phyloP scores from a whole-genome alignment of 92 coral and sea anemone species.

The Porites cylindrica region DNA sequence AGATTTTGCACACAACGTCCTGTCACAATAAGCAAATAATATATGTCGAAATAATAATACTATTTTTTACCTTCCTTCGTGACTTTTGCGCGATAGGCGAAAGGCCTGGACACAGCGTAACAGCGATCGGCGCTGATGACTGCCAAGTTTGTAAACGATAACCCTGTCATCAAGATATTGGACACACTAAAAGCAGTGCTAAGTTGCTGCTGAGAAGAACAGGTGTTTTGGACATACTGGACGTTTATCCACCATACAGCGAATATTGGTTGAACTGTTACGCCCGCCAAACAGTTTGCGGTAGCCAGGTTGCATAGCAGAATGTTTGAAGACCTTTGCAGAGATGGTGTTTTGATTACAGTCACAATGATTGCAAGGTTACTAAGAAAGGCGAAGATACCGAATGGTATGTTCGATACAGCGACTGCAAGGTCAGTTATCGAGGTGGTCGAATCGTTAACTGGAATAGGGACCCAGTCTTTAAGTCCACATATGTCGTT shows the following conservation, averaged over 20 bases:
- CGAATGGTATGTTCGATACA: background rate
- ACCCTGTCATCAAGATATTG: background rate
- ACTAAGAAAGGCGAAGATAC: slow-evolving; percentile 10
- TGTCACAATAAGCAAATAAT: background rate
- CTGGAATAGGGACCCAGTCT: background rate
- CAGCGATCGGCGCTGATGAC: slow-evolving; percentile 25
- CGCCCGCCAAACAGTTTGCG: slow-evolving; percentile 53
- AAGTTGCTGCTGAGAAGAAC: background rate
- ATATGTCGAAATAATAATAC: background rate
- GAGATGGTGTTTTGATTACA: slow-evolving; percentile 26
- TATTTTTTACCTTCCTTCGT: slow-evolving; percentile 9
- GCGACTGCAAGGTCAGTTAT: slow-evolving; percentile 1
- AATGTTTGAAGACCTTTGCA: slow-evolving; percentile 51
- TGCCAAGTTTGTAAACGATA: background rate
- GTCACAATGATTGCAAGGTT: slow-evolving; percentile 42
- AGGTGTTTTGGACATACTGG: background rate
- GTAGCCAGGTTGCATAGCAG: slow-evolving; percentile 58
- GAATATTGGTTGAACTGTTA: slow-evolving; percentile 50
- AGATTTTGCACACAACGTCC: background rate
- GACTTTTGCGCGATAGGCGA: slow-evolving; percentile 4
- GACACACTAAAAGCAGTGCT: background rate
- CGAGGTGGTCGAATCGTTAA: background rate
- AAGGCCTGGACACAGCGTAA: slow-evolving; percentile 17
- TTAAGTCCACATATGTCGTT: background rate
- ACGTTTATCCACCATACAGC: slow-evolving; percentile 24